Evolutionary conservation across 1,140 invertebrate genomes (phyloP).

Genomic region (Macrostomum lignano): DNA sequence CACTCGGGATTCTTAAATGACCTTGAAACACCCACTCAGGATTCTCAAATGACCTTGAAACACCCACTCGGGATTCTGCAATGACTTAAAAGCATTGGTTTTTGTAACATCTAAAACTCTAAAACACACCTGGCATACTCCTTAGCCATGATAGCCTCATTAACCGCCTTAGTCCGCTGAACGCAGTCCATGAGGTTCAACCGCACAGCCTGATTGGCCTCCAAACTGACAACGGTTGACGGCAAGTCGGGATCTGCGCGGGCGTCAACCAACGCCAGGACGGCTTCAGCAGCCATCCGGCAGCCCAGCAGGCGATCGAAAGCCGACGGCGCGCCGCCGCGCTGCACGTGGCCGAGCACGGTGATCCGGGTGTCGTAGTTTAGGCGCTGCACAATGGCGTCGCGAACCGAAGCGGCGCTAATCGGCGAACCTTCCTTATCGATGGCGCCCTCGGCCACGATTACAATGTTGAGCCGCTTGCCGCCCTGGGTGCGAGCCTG

Average conservation of each 20-base stretch:
- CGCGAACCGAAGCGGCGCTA: conserved; percentile 55
- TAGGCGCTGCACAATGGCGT: conserved; percentile 57
- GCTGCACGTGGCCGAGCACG: conserved; percentile 81
- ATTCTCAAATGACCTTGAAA: no score
- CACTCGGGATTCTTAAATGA: no score
- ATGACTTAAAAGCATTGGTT: no score
- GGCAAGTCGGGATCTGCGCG: conserved; percentile 44
- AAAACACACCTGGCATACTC: no score
- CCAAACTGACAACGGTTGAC: conserved; percentile 77
- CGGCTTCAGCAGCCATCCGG: conserved; percentile 96
- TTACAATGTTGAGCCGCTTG: conserved; percentile 85
- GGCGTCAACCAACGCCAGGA: conserved; percentile 85
- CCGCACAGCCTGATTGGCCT: conserved; percentile 84
- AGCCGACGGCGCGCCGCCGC: conserved; percentile 89
- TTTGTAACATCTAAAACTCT: no score
- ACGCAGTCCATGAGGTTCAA: conserved; percentile 94
- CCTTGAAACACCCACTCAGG: no score
- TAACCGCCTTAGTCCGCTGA: no score
- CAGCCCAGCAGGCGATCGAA: conserved; percentile 94
- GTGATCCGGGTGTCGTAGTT: conserved; percentile 89
- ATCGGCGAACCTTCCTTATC: conserved; percentile 72
- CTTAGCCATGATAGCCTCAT: no score
- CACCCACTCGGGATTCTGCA: no score
- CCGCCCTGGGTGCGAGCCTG: no score
- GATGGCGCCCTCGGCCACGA: conserved; percentile 88